Evolutionary conservation across 2,113 vertebrate species (phyloP).

Genomic region (Sapajus apella): DNA sequence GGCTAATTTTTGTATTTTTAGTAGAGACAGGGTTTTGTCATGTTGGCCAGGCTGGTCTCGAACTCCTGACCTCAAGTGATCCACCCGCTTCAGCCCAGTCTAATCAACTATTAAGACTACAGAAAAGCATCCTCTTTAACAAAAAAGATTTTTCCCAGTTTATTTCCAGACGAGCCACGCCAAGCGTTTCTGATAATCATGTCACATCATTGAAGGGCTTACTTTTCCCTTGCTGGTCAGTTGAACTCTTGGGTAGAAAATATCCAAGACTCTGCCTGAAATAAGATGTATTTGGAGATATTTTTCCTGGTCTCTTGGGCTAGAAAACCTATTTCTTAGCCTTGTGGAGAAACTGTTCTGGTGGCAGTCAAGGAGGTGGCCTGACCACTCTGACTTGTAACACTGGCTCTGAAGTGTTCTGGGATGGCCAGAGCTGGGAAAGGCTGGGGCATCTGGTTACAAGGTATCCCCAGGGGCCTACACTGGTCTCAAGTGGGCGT

Average conservation of each 20-base stretch:
- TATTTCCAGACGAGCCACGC: neutral
- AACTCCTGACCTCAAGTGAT: too few relatives aligned
- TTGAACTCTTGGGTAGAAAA: neutral
- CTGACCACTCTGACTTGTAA: rapidly evolving
- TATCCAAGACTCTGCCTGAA: neutral
- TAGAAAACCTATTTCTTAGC: conserved; percentile 49
- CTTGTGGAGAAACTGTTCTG: neutral
- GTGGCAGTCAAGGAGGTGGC: neutral
- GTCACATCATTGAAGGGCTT: neutral
- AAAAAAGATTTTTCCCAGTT: neutral
- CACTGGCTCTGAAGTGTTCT: neutral
- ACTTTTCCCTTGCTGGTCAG: neutral
- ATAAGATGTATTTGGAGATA: conserved; percentile 31
- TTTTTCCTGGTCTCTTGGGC: conserved; percentile 41
- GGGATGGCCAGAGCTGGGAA: neutral
- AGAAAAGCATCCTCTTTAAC: neutral
- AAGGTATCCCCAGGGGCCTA: conserved; percentile 55
- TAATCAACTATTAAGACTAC: neutral
- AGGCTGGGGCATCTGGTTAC: neutral
- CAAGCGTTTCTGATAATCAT: neutral
- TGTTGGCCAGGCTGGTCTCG: too few relatives aligned
- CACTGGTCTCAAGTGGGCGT: neutral
- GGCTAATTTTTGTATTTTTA: too few relatives aligned
- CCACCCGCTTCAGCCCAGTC: too few relatives aligned
- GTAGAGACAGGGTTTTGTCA: too few relatives aligned